Percentiles rank a stretch among this genome's conserved stretches.
These are phyloP conservation scores for Drosophila ironensis DNA, from an alignment of 1,140 invertebrate species.

Conservation along the genomic window DNA sequence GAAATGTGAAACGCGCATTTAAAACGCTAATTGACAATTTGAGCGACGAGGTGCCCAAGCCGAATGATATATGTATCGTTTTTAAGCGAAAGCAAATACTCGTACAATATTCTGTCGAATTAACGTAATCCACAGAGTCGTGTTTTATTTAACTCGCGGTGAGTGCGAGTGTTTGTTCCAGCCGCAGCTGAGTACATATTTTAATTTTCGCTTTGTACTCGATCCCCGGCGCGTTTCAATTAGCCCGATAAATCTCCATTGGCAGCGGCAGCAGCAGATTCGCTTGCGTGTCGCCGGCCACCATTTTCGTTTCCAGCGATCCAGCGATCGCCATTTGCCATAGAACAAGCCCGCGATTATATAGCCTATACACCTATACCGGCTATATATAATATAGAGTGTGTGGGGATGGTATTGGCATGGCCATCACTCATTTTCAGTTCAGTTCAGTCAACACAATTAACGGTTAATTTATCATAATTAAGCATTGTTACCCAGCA, in stretches of 20 bases:
- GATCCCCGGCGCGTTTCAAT: slow-evolving; percentile 34
- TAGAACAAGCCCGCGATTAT: too few relatives aligned
- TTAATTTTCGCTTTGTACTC: slow-evolving; percentile 59
- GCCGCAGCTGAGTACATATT: slow-evolving; percentile 61
- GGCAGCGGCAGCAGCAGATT: slow-evolving; percentile 12
- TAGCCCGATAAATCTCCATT: slow-evolving; percentile 53
- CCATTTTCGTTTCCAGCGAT: slow-evolving; percentile 32
- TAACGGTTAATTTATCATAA: slow-evolving; percentile 79
- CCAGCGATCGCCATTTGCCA: slow-evolving; percentile 4
- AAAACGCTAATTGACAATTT: slow-evolving; percentile 56
- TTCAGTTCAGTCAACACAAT: slow-evolving; percentile 71
- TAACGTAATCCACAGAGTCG: slow-evolving; percentile 35
- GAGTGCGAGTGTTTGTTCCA: not conserved
- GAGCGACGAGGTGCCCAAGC: slow-evolving; percentile 34
- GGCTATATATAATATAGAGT: not conserved
- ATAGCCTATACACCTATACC: too few relatives aligned
- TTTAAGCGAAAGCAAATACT: slow-evolving; percentile 30
- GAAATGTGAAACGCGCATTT: slow-evolving; percentile 47
- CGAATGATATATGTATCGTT: slow-evolving; percentile 37
- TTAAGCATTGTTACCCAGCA: slow-evolving; percentile 68
- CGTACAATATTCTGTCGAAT: slow-evolving; percentile 38
- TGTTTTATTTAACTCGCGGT: slow-evolving; percentile 5
- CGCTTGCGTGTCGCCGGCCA: slow-evolving; percentile 26
- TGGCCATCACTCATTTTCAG: slow-evolving; percentile 30
- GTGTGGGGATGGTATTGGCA: not conserved